Evolutionary conservation across 2,888 invertebrate species (phyloP).

Genomic region (Tortrix viridana): DNA sequence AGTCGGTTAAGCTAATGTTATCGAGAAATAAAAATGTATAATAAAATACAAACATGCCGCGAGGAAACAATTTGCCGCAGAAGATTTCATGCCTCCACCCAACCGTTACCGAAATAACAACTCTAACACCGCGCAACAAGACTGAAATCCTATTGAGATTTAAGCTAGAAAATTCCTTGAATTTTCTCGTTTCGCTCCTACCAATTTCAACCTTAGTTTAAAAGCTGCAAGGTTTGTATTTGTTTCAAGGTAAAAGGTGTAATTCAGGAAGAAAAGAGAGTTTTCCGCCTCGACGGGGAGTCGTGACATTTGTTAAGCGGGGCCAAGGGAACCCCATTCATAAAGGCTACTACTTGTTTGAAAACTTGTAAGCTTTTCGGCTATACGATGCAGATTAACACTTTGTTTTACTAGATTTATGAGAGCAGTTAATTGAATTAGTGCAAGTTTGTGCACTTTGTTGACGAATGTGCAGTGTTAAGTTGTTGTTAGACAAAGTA

Average conservation of each 20-base stretch:
- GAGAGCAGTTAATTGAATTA: slow-evolving; percentile 31
- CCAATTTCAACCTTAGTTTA: slow-evolving; percentile 51
- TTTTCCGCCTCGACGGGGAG: slow-evolving; percentile 80
- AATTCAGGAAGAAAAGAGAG: slow-evolving; percentile 83
- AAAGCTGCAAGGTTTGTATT: slow-evolving; percentile 48
- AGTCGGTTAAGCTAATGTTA: slow-evolving; percentile 85
- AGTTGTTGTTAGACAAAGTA: not conserved
- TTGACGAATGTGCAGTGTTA: slow-evolving; percentile 8
- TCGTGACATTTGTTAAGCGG: slow-evolving; percentile 83
- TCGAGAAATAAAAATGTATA: slow-evolving; percentile 85
- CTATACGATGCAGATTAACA: slow-evolving; percentile 35
- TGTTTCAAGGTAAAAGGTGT: slow-evolving; percentile 55
- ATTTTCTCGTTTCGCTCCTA: slow-evolving; percentile 56
- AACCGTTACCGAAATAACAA: slow-evolving; percentile 46
- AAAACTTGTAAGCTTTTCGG: slow-evolving; percentile 61
- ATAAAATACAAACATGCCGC: slow-evolving; percentile 84
- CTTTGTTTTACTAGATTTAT: slow-evolving; percentile 39
- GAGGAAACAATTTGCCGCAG: slow-evolving; percentile 84
- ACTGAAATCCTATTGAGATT: slow-evolving; percentile 53
- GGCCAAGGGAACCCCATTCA: slow-evolving; percentile 78
- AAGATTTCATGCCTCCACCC: slow-evolving; percentile 76
- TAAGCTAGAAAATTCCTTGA: slow-evolving; percentile 76
- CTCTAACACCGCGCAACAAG: slow-evolving; percentile 53
- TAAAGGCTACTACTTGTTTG: slow-evolving; percentile 71
- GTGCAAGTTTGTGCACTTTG: slow-evolving; percentile 20